Evolutionary conservation across 53 echinoderm and acorn worm species (phyloP), one percentile per base, ranked within the genome.

Genomic region (Holothuria scabra): DNA sequence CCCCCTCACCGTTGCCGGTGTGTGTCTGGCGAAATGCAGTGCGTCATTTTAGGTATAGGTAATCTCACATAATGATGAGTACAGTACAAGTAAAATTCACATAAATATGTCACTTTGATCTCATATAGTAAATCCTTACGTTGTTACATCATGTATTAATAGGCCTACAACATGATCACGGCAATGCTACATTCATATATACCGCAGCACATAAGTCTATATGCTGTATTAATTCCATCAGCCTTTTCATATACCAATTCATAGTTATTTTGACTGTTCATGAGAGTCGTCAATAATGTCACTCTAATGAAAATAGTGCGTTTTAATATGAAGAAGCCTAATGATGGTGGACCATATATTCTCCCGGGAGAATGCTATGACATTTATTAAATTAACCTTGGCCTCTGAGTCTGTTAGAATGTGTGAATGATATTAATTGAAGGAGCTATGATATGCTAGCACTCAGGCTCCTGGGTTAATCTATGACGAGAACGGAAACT

Each of bases 391-490:
- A 72, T 72, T 72, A 72, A 26, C 72, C 72, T 72, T 72, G 72
- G 72, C 41, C 72, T 72, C 48, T 72, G 24, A 72, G 44, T 72
- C 72, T 41, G 72, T 72, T 72, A 48, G 37, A 72, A 46, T 72
- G 48, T 46, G 72, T 16, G 48, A 48, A 72, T 26, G 41, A 24
- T 72, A 44, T 46, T 46, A 72, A 28, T 65, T 52, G 52, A 16
- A 52, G 52, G 18, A 52, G 52, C 52, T 52, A 52, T 52, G 52
- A 52, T 52, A 52, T 18, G 52, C 13, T 3, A 52, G 52, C 52
- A 52, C 52, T 52, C 44, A 44, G 14, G 52, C 52, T 52, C 16
- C 18, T 0, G 52, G 52, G 52, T 52, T 52, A 16, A 52, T 52
- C 52, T 52, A 52, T 52, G 8, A 52, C 14, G 52, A 52, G 52